Base-by-base conservation (phyloP, 1,140 invertebrate species). In the Zaprionus camerounensis region DNA sequence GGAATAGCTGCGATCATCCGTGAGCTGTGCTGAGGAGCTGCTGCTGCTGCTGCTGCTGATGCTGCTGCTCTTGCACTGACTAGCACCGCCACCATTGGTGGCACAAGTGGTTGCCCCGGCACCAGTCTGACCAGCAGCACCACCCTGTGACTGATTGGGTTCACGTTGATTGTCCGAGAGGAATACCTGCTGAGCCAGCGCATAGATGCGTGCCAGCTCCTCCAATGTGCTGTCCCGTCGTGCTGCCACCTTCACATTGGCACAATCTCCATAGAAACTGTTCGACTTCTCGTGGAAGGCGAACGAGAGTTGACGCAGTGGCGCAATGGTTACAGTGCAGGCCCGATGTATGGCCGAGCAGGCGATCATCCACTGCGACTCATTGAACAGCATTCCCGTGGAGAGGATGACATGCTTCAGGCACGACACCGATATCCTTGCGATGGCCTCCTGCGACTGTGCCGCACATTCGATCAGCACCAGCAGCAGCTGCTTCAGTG, bases 171-270 rank as follows among this genome's bases (percentile, higher is more conserved):
- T 93, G 91, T 94, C 95, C 58, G 94, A 95, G 31, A 95, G 90
- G 71, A 95, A 95, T 15, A 96, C 95, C 95, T 98, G 98, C 77
- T 97, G 96, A 0, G 97, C 96, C 71, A 99, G 94, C 44, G 98
- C 97, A 78, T 96, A 95, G 11, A 98, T 94, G 78, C 97, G 93
- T 34, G 97, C 95, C 81, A 96, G 96, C 87, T 98, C 97, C 81
- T 96, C 95, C 9, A 96, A 93, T 1, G 96, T 96, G 81, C 96
- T 97, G 88, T 98, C 97, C 72, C 96, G 95, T 31, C 97, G 94
- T 0, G 97, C 97, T 3, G 97, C 98, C 2, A 98, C 97, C 94
- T 98, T 98, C 0, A 99, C 97, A 71, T 97, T 97, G 3, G 97
- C 97, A 67, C 97, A 94, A 92, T 98, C 98, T 2, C 98, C 98